A percentile compares a stretch with the other conserved stretches of the same genome.
Evolutionary conservation across 2,888 invertebrate genomes (phyloP).

Genomic region (Dichetophora obliterata): DNA sequence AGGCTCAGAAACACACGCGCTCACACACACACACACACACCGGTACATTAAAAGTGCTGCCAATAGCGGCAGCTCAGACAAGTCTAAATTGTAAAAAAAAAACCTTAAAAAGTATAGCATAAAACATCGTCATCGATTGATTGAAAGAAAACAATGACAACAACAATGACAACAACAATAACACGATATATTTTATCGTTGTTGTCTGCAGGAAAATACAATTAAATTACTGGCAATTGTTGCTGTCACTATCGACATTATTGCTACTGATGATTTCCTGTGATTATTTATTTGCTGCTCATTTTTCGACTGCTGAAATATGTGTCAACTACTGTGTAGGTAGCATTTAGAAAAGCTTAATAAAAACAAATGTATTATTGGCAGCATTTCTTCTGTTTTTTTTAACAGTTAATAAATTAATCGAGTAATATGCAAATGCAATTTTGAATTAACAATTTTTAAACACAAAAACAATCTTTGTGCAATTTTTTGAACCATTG

Average conservation of each 20-base stretch:
- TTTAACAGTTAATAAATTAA: no score
- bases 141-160: not conserved
- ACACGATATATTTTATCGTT: not conserved
- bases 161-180: not conserved
- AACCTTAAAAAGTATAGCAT: not conserved
- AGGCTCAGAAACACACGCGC: not conserved
- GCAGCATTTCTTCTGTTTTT: no score
- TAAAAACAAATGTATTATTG: no score
- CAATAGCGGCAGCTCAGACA: not conserved
- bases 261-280: not conserved
- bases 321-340: not conserved
- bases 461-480: no score
- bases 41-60: not conserved
- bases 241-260: conserved; percentile 5
- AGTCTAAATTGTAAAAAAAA: not conserved
- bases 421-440: no score
- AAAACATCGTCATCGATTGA: conserved; percentile 13
- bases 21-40: conserved; percentile 8
- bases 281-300: not conserved
- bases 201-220: not conserved
- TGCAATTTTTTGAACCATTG: no score
- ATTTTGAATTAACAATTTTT: no score
- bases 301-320: not conserved
- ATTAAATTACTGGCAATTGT: conserved; percentile 10
- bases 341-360: not conserved